Evolutionary conservation across 2,888 invertebrate genomes (phyloP), one percentile per base, ranked within the genome.

Genomic region (Trissolcus japonicus): DNA sequence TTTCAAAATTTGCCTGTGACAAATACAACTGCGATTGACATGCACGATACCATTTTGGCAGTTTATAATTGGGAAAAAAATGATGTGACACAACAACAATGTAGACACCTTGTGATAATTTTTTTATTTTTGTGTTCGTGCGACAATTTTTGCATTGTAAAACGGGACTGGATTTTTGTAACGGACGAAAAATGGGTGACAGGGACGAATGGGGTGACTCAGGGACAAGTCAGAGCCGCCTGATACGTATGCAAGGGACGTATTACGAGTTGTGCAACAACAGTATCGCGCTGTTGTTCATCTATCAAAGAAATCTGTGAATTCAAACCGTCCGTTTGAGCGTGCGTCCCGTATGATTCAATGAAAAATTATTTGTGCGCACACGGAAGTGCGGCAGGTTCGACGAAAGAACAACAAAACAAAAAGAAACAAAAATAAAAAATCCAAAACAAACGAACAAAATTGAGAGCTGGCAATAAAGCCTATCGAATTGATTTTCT

Each of bases 191-290:
- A 80, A 79, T 74, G 77, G 73, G 69, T 57, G 65, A 73, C 76
- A 81, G 73, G 65, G 65, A 77, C 76, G 72, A 75, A 78, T 79
- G 78, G 78, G 76, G 78, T 71, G 69, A 63, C 78, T 66, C 78
- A 59, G 71, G 71, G 78, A 67, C 71, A 67, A 72, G 79, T 69
- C 55, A 66, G 72, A 72, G 65, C 61, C 59, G 79, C 79, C 72
- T 79, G 79, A 69, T 62, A 76, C 73, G 76, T 72, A 79, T 79
- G 69, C 76, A 79, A 79, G 76, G 65, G 62, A 69, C 66, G 79
- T 74, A 66, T 40, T 65, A 54, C 66, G 60, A 68, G 72, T 56
- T 55, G 56, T 60, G 59, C 67, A 40, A 51, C 53, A 53, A n/a
- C 29, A 53, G 59, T 63, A 72, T 63, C 56, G 68, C 55, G 48